Percentiles rank a stretch among this genome's conserved stretches.
Conservation (phyloP, 2,113 vertebrate species). For the Gnathonemus echidnorhynchus region DNA sequence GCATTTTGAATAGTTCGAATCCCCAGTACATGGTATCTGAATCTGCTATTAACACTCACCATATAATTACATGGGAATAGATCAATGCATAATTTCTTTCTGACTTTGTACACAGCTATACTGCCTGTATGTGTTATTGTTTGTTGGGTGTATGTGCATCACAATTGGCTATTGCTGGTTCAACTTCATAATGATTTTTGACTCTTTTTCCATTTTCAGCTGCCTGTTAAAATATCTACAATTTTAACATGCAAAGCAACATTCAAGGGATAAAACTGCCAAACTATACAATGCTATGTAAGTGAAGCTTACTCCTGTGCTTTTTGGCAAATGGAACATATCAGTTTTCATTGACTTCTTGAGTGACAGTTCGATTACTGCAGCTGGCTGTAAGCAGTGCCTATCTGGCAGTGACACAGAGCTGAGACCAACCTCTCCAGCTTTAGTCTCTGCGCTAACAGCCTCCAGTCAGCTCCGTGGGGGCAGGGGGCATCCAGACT, state of each 20-base stretch:
- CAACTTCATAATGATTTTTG: background rate
- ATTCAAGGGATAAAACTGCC: background rate
- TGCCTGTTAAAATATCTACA: background rate
- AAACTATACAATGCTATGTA: background rate
- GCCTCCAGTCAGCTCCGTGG: slow-evolving; percentile 92
- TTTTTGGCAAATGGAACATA: background rate
- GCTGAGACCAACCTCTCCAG: slow-evolving; percentile 76
- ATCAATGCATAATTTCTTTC: background rate
- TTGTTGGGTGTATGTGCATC: background rate
- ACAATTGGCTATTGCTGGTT: background rate
- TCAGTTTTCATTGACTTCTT: background rate
- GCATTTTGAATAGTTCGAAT: background rate
- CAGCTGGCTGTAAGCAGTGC: background rate
- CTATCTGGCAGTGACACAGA: background rate
- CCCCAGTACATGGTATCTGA: background rate
- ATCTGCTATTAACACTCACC: background rate
- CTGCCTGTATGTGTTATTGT: background rate
- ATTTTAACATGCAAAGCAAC: background rate
- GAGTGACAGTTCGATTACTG: background rate
- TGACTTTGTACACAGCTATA: background rate
- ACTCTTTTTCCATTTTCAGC: background rate
- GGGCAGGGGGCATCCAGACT: slow-evolving; percentile 83
- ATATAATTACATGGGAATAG: background rate
- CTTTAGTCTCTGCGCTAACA: slow-evolving; percentile 93
- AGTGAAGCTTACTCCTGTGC: background rate